These are phyloP conservation scores for Nyctibius grandis DNA, from an alignment of 2,797 vertebrate species.

Conservation along the genomic window DNA sequence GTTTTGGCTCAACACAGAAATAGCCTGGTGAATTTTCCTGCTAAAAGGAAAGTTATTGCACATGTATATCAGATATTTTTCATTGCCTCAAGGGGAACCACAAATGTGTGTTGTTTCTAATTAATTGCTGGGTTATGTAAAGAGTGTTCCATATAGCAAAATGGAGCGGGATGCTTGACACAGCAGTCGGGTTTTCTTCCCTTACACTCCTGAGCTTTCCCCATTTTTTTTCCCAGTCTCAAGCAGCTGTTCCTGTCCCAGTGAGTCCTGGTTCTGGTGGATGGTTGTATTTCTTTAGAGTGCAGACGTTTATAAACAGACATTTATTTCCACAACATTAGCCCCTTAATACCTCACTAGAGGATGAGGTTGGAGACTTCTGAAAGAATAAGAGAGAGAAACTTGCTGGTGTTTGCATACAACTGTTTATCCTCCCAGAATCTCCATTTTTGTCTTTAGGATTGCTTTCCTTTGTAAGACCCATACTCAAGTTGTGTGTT, in stretches of 20 bases:
- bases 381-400: neutral
- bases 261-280: neutral
- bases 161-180: neutral
- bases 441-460: neutral
- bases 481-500: neutral
- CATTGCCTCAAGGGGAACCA: neutral
- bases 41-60: neutral
- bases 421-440: neutral
- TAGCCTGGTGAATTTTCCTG: neutral
- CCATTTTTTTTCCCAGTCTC: neutral
- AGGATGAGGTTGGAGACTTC: neutral
- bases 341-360: neutral
- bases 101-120: conserved; percentile 6
- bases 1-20: neutral
- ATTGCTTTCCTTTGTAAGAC: neutral
- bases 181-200: neutral
- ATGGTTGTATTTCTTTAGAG: neutral
- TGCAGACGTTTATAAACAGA: neutral
- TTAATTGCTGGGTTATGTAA: conserved; percentile 7
- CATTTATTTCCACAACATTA: neutral
- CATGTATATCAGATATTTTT: neutral
- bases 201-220: neutral
- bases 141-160: neutral
- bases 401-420: neutral
- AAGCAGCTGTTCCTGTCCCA: neutral